A percentile compares a stretch with the other conserved stretches of the same genome.
These are phyloP conservation scores for Entomobrya proxima DNA, from an alignment of 2,888 invertebrate species.

Conservation along the genomic window DNA sequence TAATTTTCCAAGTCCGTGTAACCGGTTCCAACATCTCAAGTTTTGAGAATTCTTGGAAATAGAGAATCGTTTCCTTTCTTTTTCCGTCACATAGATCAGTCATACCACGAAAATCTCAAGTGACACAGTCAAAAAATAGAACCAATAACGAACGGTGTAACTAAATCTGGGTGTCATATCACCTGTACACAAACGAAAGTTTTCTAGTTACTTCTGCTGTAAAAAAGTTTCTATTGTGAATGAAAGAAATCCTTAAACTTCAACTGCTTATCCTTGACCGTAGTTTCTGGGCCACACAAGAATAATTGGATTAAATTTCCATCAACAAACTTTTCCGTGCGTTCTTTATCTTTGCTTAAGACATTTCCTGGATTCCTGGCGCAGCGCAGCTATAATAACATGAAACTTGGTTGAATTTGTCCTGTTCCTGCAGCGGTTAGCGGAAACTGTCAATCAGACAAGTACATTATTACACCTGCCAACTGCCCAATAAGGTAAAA, in stretches of 20 bases:
- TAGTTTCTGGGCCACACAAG: too few relatives aligned
- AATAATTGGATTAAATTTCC: too few relatives aligned
- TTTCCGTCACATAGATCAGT: background rate
- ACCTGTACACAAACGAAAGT: background rate
- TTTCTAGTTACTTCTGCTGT: background rate
- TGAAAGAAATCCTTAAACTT: background rate
- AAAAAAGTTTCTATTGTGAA: background rate
- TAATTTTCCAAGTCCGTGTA: background rate
- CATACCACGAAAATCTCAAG: background rate
- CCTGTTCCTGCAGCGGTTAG: background rate
- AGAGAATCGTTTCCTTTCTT: background rate
- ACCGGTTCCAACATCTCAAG: background rate
- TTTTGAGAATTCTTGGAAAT: background rate
- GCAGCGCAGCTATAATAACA: too few relatives aligned
- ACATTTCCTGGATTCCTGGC: too few relatives aligned
- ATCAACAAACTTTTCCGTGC: too few relatives aligned
- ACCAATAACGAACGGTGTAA: background rate
- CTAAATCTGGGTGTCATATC: background rate
- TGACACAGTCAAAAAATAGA: background rate
- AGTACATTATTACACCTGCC: background rate
- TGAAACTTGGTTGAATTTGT: background rate
- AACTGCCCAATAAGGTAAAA: background rate
- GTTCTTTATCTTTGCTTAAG: too few relatives aligned
- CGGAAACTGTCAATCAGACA: background rate
- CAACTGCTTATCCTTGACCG: slow-evolving; percentile 5